Evolutionary conservation across 2,797 vertebrate genomes (phyloP).

Genomic region (Tangara arthus): DNA sequence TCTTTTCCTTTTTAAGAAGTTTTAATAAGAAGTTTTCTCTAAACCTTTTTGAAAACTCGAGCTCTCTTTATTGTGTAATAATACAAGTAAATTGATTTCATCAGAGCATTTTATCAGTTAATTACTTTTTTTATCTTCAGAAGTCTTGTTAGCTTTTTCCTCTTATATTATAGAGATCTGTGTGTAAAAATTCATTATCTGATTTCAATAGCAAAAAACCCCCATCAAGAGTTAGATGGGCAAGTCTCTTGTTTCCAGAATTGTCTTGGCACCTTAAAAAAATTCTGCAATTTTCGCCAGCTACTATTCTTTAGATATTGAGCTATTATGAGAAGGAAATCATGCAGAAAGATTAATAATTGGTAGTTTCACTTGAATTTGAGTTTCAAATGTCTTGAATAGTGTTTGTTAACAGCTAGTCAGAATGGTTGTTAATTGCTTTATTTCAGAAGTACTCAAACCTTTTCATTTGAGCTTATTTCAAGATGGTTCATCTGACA

Average conservation of each 20-base stretch:
- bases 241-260: background rate
- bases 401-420: background rate
- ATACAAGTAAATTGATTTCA: background rate
- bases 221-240: background rate
- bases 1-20: background rate
- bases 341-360: background rate
- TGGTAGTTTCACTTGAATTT: background rate
- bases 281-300: background rate
- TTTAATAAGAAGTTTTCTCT: background rate
- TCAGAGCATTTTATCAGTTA: background rate
- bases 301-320: background rate
- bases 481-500: background rate
- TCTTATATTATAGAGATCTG: background rate
- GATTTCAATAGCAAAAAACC: background rate
- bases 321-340: background rate
- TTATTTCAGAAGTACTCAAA: background rate
- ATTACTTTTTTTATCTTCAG: background rate
- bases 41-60: background rate
- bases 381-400: background rate
- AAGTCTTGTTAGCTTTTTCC: background rate
- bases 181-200: background rate
- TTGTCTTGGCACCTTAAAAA: background rate
- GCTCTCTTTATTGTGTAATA: background rate
- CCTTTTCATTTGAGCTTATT: background rate
- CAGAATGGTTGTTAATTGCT: background rate